Conservation (phyloP, 2,888 invertebrate species). For the Coleophora deauratella region DNA sequence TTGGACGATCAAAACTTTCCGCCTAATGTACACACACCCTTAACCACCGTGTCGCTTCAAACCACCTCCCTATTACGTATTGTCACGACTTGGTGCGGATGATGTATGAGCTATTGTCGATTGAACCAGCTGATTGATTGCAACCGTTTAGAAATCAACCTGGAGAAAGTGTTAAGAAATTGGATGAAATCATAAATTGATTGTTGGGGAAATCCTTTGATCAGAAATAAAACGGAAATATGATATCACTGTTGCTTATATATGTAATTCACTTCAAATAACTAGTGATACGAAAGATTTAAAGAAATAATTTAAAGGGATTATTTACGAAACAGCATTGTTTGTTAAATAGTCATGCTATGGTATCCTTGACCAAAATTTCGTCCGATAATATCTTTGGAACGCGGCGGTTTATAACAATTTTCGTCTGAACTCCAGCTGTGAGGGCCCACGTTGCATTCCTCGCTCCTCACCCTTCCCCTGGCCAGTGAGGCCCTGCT, state of each 20-base stretch:
- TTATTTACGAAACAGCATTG: constrained; percentile 38
- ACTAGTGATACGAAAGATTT: too few species aligned
- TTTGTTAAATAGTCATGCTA: constrained; percentile 30
- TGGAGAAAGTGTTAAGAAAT: neutral
- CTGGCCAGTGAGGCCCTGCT: constrained; percentile 47
- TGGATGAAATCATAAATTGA: neutral
- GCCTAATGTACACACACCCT: constrained; percentile 7
- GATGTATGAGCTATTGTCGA: constrained; percentile 42
- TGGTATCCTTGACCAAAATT: constrained; percentile 65
- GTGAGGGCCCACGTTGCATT: constrained; percentile 32
- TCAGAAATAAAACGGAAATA: neutral
- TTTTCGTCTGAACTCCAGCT: constrained; percentile 50
- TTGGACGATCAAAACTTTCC: too few species aligned
- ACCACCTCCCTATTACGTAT: constrained; percentile 43
- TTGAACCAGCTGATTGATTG: constrained; percentile 34
- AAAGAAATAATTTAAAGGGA: too few species aligned
- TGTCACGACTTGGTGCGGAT: constrained; percentile 51
- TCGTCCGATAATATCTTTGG: constrained; percentile 57
- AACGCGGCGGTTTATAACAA: constrained; percentile 56
- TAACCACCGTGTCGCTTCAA: constrained; percentile 19
- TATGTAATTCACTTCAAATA: constrained; percentile 35
- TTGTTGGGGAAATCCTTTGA: neutral
- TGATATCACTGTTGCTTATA: constrained; percentile 24
- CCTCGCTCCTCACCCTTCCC: constrained; percentile 22
- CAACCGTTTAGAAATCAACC: constrained; percentile 11